phyloP scores from a whole-genome alignment of 2,113 vertebrate species.

The Eurystomus gularis region DNA sequence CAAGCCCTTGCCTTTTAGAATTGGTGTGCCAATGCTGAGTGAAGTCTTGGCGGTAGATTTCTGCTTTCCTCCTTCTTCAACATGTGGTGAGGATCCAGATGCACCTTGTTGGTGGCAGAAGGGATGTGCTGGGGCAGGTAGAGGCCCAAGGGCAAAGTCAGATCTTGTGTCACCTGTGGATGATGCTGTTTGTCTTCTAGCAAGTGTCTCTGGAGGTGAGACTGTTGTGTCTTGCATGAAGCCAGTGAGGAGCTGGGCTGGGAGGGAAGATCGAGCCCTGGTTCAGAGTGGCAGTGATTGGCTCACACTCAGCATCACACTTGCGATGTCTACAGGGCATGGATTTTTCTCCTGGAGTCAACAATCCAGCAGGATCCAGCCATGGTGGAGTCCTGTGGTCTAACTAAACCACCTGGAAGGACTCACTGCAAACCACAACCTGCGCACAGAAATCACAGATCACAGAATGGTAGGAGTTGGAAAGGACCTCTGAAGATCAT shows the following conservation, averaged over 20 bases:
- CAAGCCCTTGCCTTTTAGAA: neutral
- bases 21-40: accelerated
- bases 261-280: neutral
- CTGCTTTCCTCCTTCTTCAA: neutral
- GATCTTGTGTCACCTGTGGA: neutral
- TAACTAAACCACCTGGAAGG: neutral
- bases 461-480: neutral
- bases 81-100: neutral
- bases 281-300: neutral
- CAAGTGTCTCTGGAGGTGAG: neutral
- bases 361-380: neutral
- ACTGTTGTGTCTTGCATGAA: neutral
- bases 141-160: neutral
- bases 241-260: neutral
- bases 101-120: neutral
- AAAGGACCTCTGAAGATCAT: neutral
- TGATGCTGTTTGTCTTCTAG: neutral
- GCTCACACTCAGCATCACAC: accelerated
- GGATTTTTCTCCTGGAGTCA: neutral
- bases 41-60: neutral
- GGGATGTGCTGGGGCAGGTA: neutral
- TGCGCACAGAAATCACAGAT: neutral
- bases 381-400: neutral
- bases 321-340: neutral
- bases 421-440: neutral